Evolutionary conservation across 2,113 vertebrate species (phyloP).

Genomic region (Protomyctophum bolini): DNA sequence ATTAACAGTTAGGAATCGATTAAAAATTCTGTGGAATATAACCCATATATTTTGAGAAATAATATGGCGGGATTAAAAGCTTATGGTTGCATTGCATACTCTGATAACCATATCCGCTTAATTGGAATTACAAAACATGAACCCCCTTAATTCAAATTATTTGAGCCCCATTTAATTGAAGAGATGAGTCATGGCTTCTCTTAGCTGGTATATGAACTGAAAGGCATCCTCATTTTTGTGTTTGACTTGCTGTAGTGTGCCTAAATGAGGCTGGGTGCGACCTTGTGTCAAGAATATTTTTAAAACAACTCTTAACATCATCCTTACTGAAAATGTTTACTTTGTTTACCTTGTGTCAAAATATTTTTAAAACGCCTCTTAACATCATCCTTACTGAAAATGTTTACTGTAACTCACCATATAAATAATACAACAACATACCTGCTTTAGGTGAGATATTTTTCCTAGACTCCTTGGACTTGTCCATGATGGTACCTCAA

Average conservation of each 20-base stretch:
- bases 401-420: background rate
- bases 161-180: slow-evolving; percentile 11
- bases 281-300: too few species aligned
- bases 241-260: slow-evolving; percentile 3
- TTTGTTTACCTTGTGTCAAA: too few species aligned
- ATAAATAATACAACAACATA: slow-evolving; percentile 1
- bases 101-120: slow-evolving; percentile 14
- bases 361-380: too few species aligned
- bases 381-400: too few species aligned
- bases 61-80: slow-evolving; percentile 9
- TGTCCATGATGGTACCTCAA: slow-evolving; percentile 2
- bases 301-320: too few species aligned
- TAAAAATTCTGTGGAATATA: slow-evolving; percentile 7
- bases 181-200: slow-evolving; percentile 16
- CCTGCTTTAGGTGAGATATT: background rate
- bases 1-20: slow-evolving; percentile 7
- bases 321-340: background rate
- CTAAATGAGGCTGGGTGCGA: background rate
- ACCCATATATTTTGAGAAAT: background rate
- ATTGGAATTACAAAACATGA: slow-evolving; percentile 17
- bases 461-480: background rate
- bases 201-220: background rate
- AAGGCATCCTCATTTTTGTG: background rate
- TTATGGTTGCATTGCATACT: background rate
- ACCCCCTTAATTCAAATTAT: slow-evolving; percentile 2